Base-by-base conservation (phyloP, 1,140 invertebrate species). In the Eufriesea mexicana region DNA sequence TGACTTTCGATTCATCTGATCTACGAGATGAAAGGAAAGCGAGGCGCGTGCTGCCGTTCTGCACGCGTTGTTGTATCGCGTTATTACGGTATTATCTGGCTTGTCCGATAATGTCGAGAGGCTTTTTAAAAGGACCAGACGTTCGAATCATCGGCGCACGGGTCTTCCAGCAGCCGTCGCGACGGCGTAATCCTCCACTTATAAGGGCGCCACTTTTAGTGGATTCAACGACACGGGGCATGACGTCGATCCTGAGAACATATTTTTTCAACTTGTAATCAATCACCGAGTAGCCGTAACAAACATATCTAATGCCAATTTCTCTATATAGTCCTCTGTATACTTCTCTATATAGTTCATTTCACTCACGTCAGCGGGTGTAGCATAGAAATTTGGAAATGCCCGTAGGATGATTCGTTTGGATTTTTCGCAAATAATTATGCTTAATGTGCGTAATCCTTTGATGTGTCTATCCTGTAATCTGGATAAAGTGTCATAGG, bases 71-170 rank as follows among this genome's bases (percentile, higher is more conserved):
- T 64, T 75, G 9, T 84, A 87, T 87, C 86, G 35, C 59, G 76
- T 47, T 66, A 76, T 71, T 76, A 61, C 54, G 25, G 45, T 28
- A 59, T 87, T 88, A 88, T 87, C 86, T 84, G 25, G 9, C 18
- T 67, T 54, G 57, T 42, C 49, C n/a, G 35, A 62, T 88, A 88
- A 88, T 85, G 67, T 79, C 64, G 76, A 87, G 83, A 75, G 70
- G 73, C 68, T 81, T 77, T 73, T 87, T 87, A 81, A 71, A 84
- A 82, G 45, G 71, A 61, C 79, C 86, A 89, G 80, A 89, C 62
- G 70, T 79, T 51, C 28, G n/a, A 59, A 70, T 79, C 28, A 72
- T 76, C 54, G 67, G 28, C 77, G 77, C 84, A 88, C 87, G 84
- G 84, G 80, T 57, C 70, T 83, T 64, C 61, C 77, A 72, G 51